Percentiles rank a stretch among this genome's conserved stretches.
These are phyloP conservation scores for Elmis aenea DNA, from an alignment of 2,888 invertebrate species.

Conservation along the genomic window DNA sequence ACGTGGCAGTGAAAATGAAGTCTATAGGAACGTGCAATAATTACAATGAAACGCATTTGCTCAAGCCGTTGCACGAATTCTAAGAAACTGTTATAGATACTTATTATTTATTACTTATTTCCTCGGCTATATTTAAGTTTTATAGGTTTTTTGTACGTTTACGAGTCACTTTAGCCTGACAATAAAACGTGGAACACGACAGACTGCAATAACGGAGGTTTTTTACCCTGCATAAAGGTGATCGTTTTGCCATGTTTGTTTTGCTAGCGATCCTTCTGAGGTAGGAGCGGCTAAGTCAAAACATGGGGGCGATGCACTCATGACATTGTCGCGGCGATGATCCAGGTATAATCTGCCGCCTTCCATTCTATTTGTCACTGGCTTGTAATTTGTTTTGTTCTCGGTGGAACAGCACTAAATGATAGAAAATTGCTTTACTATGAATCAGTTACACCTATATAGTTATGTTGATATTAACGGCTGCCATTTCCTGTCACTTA, in stretches of 20 bases:
- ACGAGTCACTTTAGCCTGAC: constrained; percentile 7
- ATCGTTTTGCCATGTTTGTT: constrained; percentile 9
- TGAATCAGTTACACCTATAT: no score
- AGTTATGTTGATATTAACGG: no score
- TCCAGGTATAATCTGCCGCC: constrained; percentile 26
- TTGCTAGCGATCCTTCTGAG: constrained; percentile 11
- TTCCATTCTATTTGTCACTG: no score
- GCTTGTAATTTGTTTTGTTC: constrained; percentile 10
- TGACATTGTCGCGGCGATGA: constrained; percentile 32
- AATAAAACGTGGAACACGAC: constrained; percentile 9
- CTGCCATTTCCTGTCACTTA: no score
- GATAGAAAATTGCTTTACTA: no score
- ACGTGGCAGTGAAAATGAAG: no score
- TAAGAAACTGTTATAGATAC: constrained; percentile 1
- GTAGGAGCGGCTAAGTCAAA: constrained; percentile 16
- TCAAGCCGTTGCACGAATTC: no score
- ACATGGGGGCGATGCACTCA: constrained; percentile 28
- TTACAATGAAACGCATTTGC: no score
- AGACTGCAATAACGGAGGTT: constrained; percentile 17
- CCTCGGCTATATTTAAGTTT: constrained; percentile 5
- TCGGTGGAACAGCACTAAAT: no score
- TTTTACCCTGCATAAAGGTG: constrained; percentile 8
- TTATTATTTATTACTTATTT: constrained; percentile 3
- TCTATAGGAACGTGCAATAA: no score
- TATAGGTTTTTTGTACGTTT: constrained; percentile 6